A percentile compares a stretch with the other conserved stretches of the same genome.
These are phyloP conservation scores for Xiphophorus maculatus DNA, from an alignment of 2,113 vertebrate genomes.

Conservation along the genomic window DNA sequence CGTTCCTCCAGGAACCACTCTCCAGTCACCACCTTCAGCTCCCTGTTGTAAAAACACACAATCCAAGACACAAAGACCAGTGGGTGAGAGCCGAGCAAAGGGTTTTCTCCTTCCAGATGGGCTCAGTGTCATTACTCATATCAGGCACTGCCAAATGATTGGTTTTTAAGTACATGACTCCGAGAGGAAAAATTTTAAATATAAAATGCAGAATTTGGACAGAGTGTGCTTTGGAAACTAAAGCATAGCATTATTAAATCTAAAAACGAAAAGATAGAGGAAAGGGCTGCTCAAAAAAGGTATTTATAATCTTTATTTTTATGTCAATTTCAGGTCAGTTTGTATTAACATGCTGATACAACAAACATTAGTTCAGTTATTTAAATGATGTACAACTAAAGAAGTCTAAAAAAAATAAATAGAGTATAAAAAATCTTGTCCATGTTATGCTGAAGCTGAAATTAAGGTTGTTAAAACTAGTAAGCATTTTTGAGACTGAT, in stretches of 20 bases:
- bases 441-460: too few species aligned
- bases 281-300: background rate
- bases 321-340: too few species aligned
- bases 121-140: too few species aligned
- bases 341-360: too few species aligned
- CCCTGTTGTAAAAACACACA: conserved; percentile 73
- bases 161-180: background rate
- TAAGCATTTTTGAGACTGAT: too few species aligned
- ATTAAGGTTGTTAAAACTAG: too few species aligned
- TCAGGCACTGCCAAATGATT: background rate
- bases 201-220: background rate
- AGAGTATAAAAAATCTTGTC: too few species aligned
- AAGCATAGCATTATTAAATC: background rate
- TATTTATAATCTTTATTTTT: too few species aligned
- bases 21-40: conserved; percentile 91
- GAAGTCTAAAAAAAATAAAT: too few species aligned
- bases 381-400: too few species aligned
- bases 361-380: too few species aligned
- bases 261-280: background rate
- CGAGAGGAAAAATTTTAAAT: background rate
- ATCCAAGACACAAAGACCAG: background rate
- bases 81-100: background rate
- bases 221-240: background rate
- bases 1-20: conserved; percentile 98
- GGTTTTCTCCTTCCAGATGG: background rate